Base-by-base conservation (phyloP, 2,113 vertebrate species). In the Labeo catla region DNA sequence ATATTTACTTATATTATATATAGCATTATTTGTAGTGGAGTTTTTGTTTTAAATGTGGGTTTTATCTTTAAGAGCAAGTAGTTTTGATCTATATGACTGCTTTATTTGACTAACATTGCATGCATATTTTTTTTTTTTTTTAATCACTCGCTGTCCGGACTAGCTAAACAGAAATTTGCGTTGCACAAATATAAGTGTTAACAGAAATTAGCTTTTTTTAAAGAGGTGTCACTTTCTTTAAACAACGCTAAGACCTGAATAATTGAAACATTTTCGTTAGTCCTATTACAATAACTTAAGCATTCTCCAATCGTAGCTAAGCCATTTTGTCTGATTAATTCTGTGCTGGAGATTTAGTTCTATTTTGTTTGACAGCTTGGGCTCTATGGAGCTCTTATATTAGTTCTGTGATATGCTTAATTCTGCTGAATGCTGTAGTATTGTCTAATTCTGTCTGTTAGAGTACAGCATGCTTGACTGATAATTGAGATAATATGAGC, bases 401-500 rank as follows among this genome's bases (percentile, higher is more conserved):
- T 16, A 65, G 4, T 91, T 57, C 90, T 88, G 87, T 77, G 11
- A 82, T 54, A 74, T 59, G 36, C 21, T 0, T 61, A 84, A 88
- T 88, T 68, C 54, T 1, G 76, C 83, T 81, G 80, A 84, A 61
- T 83, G 80, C 47, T 80, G 19, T 52, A 90, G 89, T 88, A 91
- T 83, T 90, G 89, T 88, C 87, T 50, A 87, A 89, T 90, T 91
- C 89, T 88, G 81, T 92, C 86, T 90, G 88, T 86, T 83, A 87
- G 72, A 89, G 87, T 23, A 65, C 76, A 83, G 74, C 90, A 93
- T 87, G 93, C 94, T 91, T 86, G 89, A 93, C 81, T 91, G 92
- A 84, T 95, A 92, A 95, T 95, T 92, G 91, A 11, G 92, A 81
- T 95, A 94, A 95, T 93, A 90, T 92, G 83, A 91, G 89, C 52